Base-by-base conservation (phyloP, 1,140 invertebrate genomes). In the Pygmarrhopalites habei region DNA sequence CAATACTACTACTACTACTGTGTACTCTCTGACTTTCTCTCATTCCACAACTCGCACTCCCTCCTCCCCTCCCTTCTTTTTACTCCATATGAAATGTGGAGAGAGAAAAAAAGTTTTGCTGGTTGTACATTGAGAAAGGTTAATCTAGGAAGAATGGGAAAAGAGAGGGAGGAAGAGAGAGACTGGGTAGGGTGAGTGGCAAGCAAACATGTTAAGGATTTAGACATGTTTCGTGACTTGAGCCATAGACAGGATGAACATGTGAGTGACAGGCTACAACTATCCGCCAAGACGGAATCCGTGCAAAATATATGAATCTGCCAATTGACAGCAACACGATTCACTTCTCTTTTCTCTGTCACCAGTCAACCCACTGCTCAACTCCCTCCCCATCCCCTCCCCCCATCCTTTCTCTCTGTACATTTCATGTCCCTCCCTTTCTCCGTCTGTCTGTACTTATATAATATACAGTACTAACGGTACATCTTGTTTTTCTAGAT, bases 231-330 rank as follows among this genome's bases (percentile, higher is more conserved):
- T 60, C 58, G 58, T 60, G 58, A 60, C 58, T 60, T 32, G 58
- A 55, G 44, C 47, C 52, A 49, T 55, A 49, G 60, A 61, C 49
- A 61, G 35, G 30, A 49, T 55, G 60, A 46, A 61, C 60, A 61
- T 55, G 47, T 61, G 60, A 62, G 52, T 56, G 60, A 62, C 51
- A 62, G 30, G 25, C 60, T 46, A 61, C 49, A 61, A 61, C 32
- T 46, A 52, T 52, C 60, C 58, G 43, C 26, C 23, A 49, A 29
- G 59, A 39, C 44, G 28, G 60, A 17, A 57, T 62, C 41, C 28
- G 60, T 62, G 60, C 52, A 62, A 62, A 62, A 62, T 62, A 57
- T 62, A 62, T 62, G 60, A 62, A 62, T 56, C 60, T 62, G 60
- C 46, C 60, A 62, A 62, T 62, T 62, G 60, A 57, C 60, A 62